Evolutionary conservation across 2,888 invertebrate species (phyloP), one percentile per base, ranked within the genome.

Genomic region (Drosophila neutralis): DNA sequence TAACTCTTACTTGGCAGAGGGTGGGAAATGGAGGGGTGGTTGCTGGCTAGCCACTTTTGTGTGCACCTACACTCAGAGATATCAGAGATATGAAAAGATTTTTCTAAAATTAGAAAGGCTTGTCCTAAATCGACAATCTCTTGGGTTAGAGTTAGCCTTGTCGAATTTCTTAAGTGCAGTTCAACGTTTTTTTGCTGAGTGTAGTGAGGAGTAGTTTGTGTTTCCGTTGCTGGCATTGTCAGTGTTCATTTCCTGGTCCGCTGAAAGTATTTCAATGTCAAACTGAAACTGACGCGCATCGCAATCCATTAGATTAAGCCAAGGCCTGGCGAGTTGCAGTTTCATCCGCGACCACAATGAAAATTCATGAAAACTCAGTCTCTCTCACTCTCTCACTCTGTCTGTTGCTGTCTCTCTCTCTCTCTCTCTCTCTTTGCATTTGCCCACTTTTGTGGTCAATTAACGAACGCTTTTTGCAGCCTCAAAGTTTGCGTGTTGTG

Each of bases 191-290:
- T 45, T 45, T 45, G 15, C 24, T 24, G 24, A 45, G 35, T 49
- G 49, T 48, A 48, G 13, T 59, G 61, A 29, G 15, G 57, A 45
- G 51, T 49, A 57, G 59, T 57, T 73, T 64, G 59, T 69, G 63
- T 29, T 45, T 48, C 40, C 45, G 54, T 21, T 21, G 53, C 61
- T 48, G 54, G 51, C 69, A 65, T 69, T 79, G 79, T 70, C 73
- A 74, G 73, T 64, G 24, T 57, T 3, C 38, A 29, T 56, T 40
- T 78, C 75, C 80, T 71, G 76, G 35, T 40, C 36, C 65, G 66
- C 75, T 89, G 77, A 89, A 87, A 89, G 88, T 85, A 79, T 87
- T 87, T 89, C 85, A 87, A 85, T 85, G 89, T 87, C 87, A 82
- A 61, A 70, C 71, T 54, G 67, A 42, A n/a, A n/a, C 67, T 49